Evolutionary conservation across 2,113 vertebrate genomes (phyloP), one percentile per base, ranked within the genome.

Genomic region (Muntiacus muntjak): DNA sequence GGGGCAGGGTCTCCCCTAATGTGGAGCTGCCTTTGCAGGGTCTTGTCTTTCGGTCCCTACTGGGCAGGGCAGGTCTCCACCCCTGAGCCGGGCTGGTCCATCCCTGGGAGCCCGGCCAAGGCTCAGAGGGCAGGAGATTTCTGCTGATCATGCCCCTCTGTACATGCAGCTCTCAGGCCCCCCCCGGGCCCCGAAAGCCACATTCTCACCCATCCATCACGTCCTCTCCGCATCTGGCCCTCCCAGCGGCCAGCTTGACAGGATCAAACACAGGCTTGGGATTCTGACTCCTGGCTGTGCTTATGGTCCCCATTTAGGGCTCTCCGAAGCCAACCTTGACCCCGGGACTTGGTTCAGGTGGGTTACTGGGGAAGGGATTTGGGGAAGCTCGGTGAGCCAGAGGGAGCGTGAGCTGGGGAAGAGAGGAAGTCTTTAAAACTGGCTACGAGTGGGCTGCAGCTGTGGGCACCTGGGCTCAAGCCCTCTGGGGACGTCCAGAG

Each of bases 131-230:
- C 83, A 7, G 1, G 13, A n/a, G 36, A 0, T 47, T 3, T 33
- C 79, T 62, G 71, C 8, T 30, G 55, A 14, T 15, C 15, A 28
- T 0, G 14, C 9, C 11, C 0, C 1, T 25, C 52, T 90, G 58
- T 40, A 58, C 57, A 14, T n/a, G 4, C 0, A 36, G 26, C 21
- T 84, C 50, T 85, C 96, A 3, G 6, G 57, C 74, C 81, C 88
- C 6, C 58, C 64, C 28, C 43, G 43, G 1, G 7, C 62, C 58
- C 54, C 15, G 0, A 36, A 55, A 1, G 1, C 17, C 15, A 3
- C 2, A 5, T 19, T 47, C 30, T 26, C 40, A 11, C 40, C 64
- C 45, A 55, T 33, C 28, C 28, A 36, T 17, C 64, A 12, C 5
- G 14, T 78, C n/a, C 45, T 11, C 15, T 21, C 14, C 13, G 4